Evolutionary conservation across 2,113 vertebrate species (phyloP).

Genomic region (Silurus glanis): DNA sequence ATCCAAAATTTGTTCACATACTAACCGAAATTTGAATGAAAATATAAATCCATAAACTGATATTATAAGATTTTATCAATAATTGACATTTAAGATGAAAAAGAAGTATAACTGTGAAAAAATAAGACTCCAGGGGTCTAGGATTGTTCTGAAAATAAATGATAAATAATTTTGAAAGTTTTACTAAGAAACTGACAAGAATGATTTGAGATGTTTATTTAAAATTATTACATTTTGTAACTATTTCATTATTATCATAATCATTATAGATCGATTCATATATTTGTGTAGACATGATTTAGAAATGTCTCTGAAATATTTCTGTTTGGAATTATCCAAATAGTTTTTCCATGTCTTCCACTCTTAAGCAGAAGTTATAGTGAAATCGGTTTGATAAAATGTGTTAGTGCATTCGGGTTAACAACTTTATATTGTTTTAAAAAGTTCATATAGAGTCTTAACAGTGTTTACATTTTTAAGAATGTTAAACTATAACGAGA

Average conservation of each 20-base stretch:
- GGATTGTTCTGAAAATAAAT: not conserved
- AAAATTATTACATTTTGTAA: no score
- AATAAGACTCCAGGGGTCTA: not conserved
- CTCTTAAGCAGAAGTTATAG: not conserved
- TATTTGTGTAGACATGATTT: not conserved
- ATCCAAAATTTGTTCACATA: not conserved
- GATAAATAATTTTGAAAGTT: not conserved
- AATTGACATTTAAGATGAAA: not conserved
- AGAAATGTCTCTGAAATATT: not conserved
- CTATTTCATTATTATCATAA: not conserved
- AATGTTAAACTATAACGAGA: not conserved
- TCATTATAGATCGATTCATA: not conserved
- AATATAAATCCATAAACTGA: not conserved
- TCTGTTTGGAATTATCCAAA: not conserved
- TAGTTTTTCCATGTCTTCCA: not conserved
- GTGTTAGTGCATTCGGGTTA: not conserved
- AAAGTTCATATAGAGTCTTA: not conserved
- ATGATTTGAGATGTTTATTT: not conserved
- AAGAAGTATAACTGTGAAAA: not conserved
- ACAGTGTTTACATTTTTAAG: not conserved
- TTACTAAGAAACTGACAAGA: no score
- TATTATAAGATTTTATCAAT: not conserved
- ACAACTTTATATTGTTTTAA: no score
- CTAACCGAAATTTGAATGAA: not conserved
- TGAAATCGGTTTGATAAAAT: not conserved